A percentile compares a stretch with the other conserved stretches of the same genome.
Conservation (phyloP, 2,888 invertebrate species). For the Agonopterix alstromeriana region DNA sequence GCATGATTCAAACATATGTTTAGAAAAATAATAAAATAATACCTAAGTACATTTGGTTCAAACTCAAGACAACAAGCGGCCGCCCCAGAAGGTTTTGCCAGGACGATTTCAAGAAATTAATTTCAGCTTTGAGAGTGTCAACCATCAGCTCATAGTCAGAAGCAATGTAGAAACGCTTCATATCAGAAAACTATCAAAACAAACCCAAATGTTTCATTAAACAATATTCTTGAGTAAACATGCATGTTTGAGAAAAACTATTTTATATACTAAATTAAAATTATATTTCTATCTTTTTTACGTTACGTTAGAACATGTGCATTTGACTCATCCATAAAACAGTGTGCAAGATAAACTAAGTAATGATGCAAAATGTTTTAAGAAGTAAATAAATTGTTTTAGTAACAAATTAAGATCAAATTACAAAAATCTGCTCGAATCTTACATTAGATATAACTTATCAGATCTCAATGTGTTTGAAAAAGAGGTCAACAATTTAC, state of each 20-base stretch:
- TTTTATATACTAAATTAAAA: no score
- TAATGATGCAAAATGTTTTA: no score
- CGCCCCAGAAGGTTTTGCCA: conserved; percentile 99
- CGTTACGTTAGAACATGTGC: no score
- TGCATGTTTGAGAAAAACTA: no score
- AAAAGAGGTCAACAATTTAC: conserved; percentile 63
- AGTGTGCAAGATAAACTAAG: no score
- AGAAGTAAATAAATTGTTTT: no score
- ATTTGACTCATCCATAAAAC: no score
- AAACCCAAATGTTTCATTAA: not conserved
- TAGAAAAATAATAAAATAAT: conserved; percentile 41
- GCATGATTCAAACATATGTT: conserved; percentile 25
- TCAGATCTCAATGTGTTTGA: not conserved
- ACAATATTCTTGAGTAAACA: no score
- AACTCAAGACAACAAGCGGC: conserved; percentile 94
- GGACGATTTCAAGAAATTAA: conserved; percentile 97
- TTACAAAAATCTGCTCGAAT: no score
- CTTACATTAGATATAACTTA: no score
- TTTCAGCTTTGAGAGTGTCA: conserved; percentile 97
- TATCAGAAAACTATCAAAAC: conserved; percentile 93
- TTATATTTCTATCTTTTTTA: no score
- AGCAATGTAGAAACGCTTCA: conserved; percentile 98
- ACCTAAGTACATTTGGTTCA: conserved; percentile 94
- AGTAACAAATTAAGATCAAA: no score
- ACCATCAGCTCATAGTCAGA: conserved; percentile 98